Evolutionary conservation across 2,797 vertebrate species (phyloP), one percentile per base, ranked within the genome.

Genomic region (Cryptoprocta ferox): DNA sequence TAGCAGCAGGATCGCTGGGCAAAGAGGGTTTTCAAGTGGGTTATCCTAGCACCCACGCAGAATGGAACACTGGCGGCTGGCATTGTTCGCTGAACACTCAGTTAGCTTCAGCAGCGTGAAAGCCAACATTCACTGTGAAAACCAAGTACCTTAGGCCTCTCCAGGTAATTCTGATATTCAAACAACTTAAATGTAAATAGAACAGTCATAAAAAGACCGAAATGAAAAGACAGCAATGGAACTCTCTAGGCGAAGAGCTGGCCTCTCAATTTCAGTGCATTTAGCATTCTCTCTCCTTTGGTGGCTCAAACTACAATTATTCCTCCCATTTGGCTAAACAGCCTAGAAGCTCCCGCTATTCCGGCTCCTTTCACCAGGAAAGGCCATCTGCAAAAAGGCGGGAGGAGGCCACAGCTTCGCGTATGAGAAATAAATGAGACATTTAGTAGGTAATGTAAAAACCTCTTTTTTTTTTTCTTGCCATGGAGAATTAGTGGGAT

Each of bases 131-230:
- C 71, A 50, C 53, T 28, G 68, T 14, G 73, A 63, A 86, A 92
- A 81, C 59, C 32, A 42, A 78, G 76, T 76, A 28, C 53, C 48
- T 28, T 80, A 21, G 26, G 76, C 56, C 59, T 87, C 73, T 42
- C 45, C 63, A 84, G 42, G 39, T 48, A 85, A 76, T 82, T 89
- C 81, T 59, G 75, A 39, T 86, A 91, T 37, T 39, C 86, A 76
- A 96, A 86, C 37, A 75, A 87, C 45, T 42, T 48, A 80, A 89
- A 2, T 59, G 14, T 56, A n/a, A 91, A 53, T 35, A 73, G 32
- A 84, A 73, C 68, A 79, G 79, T 78, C 45, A 37, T 45, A 75
- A 37, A 37, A 70, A 93, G 9, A 53, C 5, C 26, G 66, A 32
- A 65, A 73, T 85, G 66, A 91, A 89, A 91, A 79, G n/a, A 59